Evolutionary conservation across 1,140 invertebrate species (phyloP).

Genomic region (Drosophila pseudoananassae): DNA sequence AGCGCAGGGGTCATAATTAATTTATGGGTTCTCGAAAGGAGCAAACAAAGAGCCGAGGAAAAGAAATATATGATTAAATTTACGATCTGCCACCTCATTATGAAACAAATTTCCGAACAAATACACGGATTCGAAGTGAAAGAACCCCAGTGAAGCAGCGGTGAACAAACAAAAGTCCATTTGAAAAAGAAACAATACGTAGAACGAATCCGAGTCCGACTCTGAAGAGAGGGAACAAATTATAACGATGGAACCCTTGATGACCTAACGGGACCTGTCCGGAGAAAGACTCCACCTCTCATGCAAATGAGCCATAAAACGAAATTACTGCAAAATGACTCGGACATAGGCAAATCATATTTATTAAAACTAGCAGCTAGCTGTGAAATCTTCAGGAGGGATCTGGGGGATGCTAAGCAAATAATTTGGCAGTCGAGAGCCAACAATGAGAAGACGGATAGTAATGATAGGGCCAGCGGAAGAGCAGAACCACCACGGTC

Average conservation of each 20-base stretch:
- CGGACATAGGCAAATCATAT: constrained; percentile 42
- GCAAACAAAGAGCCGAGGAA: constrained; percentile 25
- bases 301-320: constrained; percentile 77
- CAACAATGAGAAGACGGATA: constrained; percentile 6
- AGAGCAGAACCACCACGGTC: constrained; percentile 41
- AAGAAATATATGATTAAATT: constrained; percentile 65
- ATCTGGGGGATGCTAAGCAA: constrained; percentile 26
- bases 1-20: constrained; percentile 71
- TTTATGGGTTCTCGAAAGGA: constrained; percentile 54
- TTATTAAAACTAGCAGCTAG: constrained; percentile 70
- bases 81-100: constrained; percentile 72
- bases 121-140: constrained; percentile 49
- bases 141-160: constrained; percentile 38
- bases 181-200: constrained; percentile 17
- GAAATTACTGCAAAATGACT: constrained; percentile 53
- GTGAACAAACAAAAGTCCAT: constrained; percentile 20
- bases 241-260: constrained; percentile 49
- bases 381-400: constrained; percentile 51
- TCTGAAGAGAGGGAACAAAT: constrained; percentile 29
- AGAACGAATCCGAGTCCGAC: constrained; percentile 7
- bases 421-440: constrained; percentile 34
- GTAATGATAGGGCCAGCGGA: constrained; percentile 52
- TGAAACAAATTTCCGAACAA: constrained; percentile 65
- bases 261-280: constrained; percentile 62
- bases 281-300: constrained; percentile 12